Base-by-base conservation (phyloP, 2,888 invertebrate species). In the Rhagium mordax region DNA sequence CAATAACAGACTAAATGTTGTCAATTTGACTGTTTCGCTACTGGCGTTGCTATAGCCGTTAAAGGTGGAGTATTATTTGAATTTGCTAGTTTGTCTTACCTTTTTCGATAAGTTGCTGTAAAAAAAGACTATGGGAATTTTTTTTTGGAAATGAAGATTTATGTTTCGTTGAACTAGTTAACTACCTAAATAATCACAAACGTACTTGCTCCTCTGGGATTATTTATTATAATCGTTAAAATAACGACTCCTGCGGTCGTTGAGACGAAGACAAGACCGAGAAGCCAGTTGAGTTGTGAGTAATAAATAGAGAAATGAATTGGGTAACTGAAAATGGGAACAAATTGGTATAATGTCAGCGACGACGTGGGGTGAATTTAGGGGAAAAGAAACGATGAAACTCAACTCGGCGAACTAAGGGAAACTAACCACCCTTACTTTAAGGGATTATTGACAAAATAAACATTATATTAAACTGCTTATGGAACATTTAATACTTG, bases 221-320 rank as follows among this genome's bases (percentile, higher is more conserved):
- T 74, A 81, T 83, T 84, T 82, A 84, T 84, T 77, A 80, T 80
- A 73, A 77, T 78, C 77, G 75, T 81, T 79, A 79, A 76, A 78
- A 69, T 79, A 80, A 81, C 74, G 79, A 76, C 73, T 78, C 59
- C 21, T 72, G 77, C 72, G 77, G 79, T 74, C 47, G 75, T 67
- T 64, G 64, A 74, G 74, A 76, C 69, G 75, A 72, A 75, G 75
- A 74, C 79, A 70, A 75, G 74, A 78, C 24, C 74, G 72, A 70
- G 71, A 67, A 74, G 70, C 65, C 74, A 74, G 76, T 74, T 70
- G 75, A 71, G 78, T n/a, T 73, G 77, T 41, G 68, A 78, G 80
- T 78, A 78, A 81, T 82, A 81, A 82, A 82, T 81, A 81, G 79
- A 80, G 79, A 81, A 81, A 82, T 82, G 81, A 81, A 82, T 82